Evolutionary conservation across 2,113 vertebrate genomes (phyloP).

Genomic region (Crotalus tigris): DNA sequence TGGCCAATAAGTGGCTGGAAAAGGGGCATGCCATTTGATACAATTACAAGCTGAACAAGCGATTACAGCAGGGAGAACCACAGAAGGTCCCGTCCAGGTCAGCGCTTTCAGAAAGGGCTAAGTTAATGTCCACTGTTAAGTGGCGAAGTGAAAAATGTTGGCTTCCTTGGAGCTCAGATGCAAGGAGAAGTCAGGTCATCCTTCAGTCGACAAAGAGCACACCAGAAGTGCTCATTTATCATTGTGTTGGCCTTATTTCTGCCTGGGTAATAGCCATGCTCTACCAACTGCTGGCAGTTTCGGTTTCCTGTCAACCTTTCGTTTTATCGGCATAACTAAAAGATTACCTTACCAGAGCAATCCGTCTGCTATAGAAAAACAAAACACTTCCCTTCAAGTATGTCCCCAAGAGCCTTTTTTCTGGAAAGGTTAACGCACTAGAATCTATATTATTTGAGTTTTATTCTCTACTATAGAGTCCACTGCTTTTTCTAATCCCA

Average conservation of each 20-base stretch:
- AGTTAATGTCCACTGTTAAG: slow-evolving; percentile 89
- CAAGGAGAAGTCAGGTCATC: slow-evolving; percentile 90
- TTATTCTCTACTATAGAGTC: slow-evolving; percentile 57
- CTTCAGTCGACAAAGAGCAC: slow-evolving; percentile 83
- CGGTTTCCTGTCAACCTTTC: slow-evolving; percentile 77
- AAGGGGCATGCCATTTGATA: slow-evolving; percentile 94
- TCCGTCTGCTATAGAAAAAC: slow-evolving; percentile 74
- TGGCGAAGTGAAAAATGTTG: slow-evolving; percentile 92
- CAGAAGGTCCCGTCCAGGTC: slow-evolving; percentile 71
- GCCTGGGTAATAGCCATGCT: slow-evolving; percentile 82
- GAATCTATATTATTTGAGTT: slow-evolving; percentile 65
- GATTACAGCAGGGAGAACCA: slow-evolving; percentile 86
- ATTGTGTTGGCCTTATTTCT: slow-evolving; percentile 94
- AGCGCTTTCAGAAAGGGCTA: slow-evolving; percentile 78
- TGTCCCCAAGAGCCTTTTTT: slow-evolving; percentile 65
- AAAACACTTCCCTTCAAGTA: slow-evolving; percentile 72
- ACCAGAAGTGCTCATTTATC: slow-evolving; percentile 86
- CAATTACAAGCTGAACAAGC: slow-evolving; percentile 90
- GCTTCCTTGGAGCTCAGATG: slow-evolving; percentile 83
- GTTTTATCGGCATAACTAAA: slow-evolving; percentile 78
- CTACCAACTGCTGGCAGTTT: slow-evolving; percentile 85
- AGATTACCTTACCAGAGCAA: slow-evolving; percentile 71
- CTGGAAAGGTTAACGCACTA: slow-evolving; percentile 67
- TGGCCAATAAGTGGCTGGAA: slow-evolving; percentile 99
- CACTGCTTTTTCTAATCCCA: slow-evolving; percentile 5